Evolutionary conservation across 2,113 vertebrate genomes (phyloP).

Genomic region (Eulemur macaco): DNA sequence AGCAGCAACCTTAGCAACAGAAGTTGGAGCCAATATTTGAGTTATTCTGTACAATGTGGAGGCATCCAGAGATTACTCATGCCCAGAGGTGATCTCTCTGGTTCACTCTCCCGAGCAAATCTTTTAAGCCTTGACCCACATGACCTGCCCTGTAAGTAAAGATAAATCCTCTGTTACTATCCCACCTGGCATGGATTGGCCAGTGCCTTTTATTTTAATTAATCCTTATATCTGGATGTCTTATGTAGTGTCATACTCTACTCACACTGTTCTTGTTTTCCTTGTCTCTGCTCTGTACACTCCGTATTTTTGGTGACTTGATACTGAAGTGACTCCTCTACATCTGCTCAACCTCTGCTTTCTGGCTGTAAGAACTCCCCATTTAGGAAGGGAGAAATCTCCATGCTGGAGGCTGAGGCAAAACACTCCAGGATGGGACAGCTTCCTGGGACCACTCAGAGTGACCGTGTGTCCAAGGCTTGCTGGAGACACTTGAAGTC

Average conservation of each 20-base stretch:
- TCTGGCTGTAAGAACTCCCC: neutral
- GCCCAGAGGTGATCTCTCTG: neutral
- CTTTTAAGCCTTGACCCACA: neutral
- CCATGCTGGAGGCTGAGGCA: neutral
- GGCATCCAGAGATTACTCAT: neutral
- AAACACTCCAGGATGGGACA: neutral
- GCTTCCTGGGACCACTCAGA: neutral
- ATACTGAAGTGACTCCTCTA: neutral
- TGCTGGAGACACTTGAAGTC: neutral
- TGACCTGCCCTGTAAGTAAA: neutral
- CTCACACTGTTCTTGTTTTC: neutral
- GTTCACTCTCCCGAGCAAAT: neutral
- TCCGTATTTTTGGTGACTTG: neutral
- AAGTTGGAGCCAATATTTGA: neutral
- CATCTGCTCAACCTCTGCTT: neutral
- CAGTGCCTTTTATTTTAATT: neutral
- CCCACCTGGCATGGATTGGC: neutral
- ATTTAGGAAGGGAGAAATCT: neutral
- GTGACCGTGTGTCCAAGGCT: neutral
- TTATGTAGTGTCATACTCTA: neutral
- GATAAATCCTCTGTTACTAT: neutral
- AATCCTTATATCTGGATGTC: neutral
- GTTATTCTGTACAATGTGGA: neutral
- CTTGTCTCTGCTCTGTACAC: neutral
- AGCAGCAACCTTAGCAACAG: neutral